These are phyloP conservation scores for Myzus persicae DNA, from an alignment of 1,140 invertebrate genomes.

Conservation along the genomic window DNA sequence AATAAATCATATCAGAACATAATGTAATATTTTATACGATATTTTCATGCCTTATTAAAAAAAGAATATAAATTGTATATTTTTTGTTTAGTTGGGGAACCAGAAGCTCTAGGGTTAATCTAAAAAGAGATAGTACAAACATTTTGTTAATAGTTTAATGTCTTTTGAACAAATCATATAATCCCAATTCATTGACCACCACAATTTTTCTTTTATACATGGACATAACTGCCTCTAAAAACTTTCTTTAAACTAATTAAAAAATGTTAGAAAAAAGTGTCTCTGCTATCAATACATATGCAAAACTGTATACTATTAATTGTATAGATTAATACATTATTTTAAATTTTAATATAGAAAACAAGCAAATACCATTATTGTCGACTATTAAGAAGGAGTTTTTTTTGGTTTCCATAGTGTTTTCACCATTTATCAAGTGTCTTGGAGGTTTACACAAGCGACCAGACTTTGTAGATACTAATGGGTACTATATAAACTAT, in stretches of 20 bases:
- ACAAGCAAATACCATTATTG: slow-evolving; percentile 33
- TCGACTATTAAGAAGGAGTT: not conserved
- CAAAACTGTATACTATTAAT: not conserved
- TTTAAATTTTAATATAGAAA: not conserved
- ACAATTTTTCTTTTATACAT: not conserved
- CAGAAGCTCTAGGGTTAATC: too few species aligned
- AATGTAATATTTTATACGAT: too few species aligned
- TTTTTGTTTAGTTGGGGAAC: too few species aligned
- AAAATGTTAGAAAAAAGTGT: not conserved
- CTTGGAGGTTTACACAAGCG: slow-evolving; percentile 47
- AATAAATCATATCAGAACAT: too few species aligned
- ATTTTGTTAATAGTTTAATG: too few species aligned
- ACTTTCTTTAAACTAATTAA: not conserved
- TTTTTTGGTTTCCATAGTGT: not conserved
- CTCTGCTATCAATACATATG: too few species aligned
- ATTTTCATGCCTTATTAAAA: too few species aligned
- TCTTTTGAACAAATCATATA: too few species aligned
- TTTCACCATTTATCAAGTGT: slow-evolving; percentile 40
- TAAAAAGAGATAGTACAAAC: too few species aligned
- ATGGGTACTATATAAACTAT: slow-evolving; percentile 35
- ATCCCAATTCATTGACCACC: too few species aligned
- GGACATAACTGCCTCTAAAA: not conserved
- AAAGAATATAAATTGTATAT: too few species aligned
- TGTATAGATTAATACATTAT: not conserved
- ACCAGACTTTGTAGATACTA: slow-evolving; percentile 35